These are phyloP conservation scores for Odiellus spinosus DNA, from an alignment of 2,888 invertebrate genomes.

Conservation along the genomic window DNA sequence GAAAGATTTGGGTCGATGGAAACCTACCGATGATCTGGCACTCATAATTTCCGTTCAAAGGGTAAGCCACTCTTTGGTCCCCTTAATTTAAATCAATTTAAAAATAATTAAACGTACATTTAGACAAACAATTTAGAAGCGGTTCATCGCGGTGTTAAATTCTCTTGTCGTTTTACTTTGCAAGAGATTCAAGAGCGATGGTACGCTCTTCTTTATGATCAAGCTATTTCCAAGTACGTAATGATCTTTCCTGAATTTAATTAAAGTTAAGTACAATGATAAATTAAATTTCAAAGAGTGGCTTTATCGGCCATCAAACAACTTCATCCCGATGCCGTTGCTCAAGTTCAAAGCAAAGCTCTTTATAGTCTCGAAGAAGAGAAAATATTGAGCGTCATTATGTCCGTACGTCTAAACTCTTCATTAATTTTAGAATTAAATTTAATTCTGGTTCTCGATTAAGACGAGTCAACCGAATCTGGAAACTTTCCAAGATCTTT, in stretches of 20 bases:
- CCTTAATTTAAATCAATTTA: constrained; percentile 4
- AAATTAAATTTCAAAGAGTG: constrained; percentile 37
- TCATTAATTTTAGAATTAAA: background rate
- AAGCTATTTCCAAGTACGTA: constrained; percentile 51
- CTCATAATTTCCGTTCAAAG: constrained; percentile 86
- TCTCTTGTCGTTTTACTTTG: constrained; percentile 84
- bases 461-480: constrained; percentile 33
- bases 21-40: constrained; percentile 88
- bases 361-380: constrained; percentile 81
- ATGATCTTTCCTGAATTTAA: too few species aligned
- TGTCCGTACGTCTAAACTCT: constrained; percentile 43
- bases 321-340: constrained; percentile 75
- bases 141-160: constrained; percentile 80
- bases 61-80: constrained; percentile 30
- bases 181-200: constrained; percentile 89
- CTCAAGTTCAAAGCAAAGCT: constrained; percentile 70
- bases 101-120: constrained; percentile 17
- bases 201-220: constrained; percentile 88
- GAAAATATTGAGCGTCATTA: constrained; percentile 58
- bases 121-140: constrained; percentile 43
- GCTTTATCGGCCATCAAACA: constrained; percentile 85
- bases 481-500: constrained; percentile 66
- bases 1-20: constrained; percentile 64
- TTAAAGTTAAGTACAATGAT: background rate
- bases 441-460: background rate